These are phyloP conservation scores for Lynx canadensis DNA, from an alignment of 2,113 vertebrate genomes.

Conservation along the genomic window DNA sequence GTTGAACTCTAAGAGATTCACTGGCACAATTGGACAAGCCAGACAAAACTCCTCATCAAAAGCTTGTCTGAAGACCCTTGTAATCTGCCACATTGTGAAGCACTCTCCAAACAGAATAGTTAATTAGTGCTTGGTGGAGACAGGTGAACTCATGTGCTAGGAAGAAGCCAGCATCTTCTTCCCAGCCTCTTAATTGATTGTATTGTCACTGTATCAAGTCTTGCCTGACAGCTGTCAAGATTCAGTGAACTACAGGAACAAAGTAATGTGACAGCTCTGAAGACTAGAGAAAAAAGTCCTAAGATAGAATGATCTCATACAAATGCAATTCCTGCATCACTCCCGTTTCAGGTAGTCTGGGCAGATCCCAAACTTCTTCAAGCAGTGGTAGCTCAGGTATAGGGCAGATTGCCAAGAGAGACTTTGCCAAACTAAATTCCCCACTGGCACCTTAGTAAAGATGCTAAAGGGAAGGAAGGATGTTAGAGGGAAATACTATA, in stretches of 20 bases:
- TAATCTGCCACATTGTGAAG: background rate
- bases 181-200: background rate
- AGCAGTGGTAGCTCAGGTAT: background rate
- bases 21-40: background rate
- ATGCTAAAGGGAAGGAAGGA: background rate
- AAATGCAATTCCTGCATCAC: background rate
- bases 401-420: background rate
- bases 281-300: background rate
- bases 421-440: background rate
- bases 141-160: background rate
- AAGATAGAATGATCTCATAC: background rate
- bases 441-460: background rate
- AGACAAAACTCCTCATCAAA: background rate
- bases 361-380: background rate
- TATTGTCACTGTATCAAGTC: background rate
- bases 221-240: slow-evolving; percentile 33
- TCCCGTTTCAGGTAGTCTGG: background rate
- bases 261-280: background rate
- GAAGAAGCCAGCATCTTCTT: background rate
- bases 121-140: slow-evolving; percentile 22
- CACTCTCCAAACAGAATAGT: background rate
- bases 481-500: background rate
- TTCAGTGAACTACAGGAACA: background rate
- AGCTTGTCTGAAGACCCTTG: background rate
- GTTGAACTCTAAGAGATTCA: background rate